Evolutionary conservation across 2,888 invertebrate genomes (phyloP), one percentile per base, ranked within the genome.

Genomic region (Nephrotoma appendiculata): DNA sequence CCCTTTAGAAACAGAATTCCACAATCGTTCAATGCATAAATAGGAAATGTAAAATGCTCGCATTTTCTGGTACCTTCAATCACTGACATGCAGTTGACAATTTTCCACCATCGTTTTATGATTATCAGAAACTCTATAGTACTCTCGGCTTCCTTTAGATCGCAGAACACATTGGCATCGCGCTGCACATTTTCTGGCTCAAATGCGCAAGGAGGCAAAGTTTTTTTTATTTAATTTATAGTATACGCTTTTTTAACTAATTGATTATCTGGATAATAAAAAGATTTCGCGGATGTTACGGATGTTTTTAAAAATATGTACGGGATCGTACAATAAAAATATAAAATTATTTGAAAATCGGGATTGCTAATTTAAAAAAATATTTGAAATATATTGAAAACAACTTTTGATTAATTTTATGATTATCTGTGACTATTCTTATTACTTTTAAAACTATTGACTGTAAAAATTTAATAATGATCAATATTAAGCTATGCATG

Each of bases 281-380:
- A n/a, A n/a, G n/a, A n/a, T n/a, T n/a, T n/a, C n/a, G n/a, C n/a
- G n/a, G n/a, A n/a, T n/a, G n/a, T n/a, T n/a, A n/a, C n/a, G 31
- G 6, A 85, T 85, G 7, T 86, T 86, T 86, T 57, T 57, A 11
- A 86, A 52, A 86, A 57, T 44, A 42, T 86, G 86, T 6, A 86
- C 86, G 5, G 41, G 19, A 19, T 85, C 85, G 44, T 45, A 85
- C 12, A 85, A 9, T 6, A 85, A 3, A 44, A 44, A 44, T 31
- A 85, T 85, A 19, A 11, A 41, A 52, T 6, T 41, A 31, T 19
- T 19, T 7, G 41, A 86, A 12, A 7, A 48, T 48, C 12, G 5
- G 48, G 48, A 12, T 48, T 48, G 12, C 12, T 11, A 48, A 48
- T 5, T 48, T 48, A 5, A 48, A 48, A 48, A 48, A 2, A 48